Percentiles rank a stretch among this genome's conserved stretches.
Conservation (phyloP, 2,888 invertebrate genomes). For the Clistopyga incitator region DNA sequence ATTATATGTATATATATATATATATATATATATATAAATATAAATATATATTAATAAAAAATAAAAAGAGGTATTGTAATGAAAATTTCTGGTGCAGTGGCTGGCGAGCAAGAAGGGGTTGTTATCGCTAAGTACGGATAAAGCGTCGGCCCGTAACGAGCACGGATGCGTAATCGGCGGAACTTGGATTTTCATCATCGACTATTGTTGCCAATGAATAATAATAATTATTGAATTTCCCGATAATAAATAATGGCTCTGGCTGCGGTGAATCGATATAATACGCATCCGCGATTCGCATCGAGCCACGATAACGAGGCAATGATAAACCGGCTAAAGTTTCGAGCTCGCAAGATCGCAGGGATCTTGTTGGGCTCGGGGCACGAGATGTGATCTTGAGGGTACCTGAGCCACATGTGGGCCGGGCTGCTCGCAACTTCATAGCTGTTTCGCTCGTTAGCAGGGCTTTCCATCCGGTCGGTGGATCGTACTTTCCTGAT, state of each 20-base stretch:
- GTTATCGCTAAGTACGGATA: conserved; percentile 79
- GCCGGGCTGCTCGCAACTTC: conserved; percentile 83
- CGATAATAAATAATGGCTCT: not conserved
- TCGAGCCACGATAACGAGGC: conserved; percentile 74
- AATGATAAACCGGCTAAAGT: conserved; percentile 70
- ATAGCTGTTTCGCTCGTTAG: conserved; percentile 83
- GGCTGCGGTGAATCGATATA: not conserved
- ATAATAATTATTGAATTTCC: not conserved
- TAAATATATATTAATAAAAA: not conserved
- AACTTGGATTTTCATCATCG: not conserved
- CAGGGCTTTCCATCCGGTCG: conserved; percentile 85
- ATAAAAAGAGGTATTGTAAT: conserved; percentile 55
- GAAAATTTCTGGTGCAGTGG: conserved; percentile 79
- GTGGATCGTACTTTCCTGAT: conserved; percentile 86
- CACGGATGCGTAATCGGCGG: conserved; percentile 69
- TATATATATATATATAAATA: conserved; percentile 29
- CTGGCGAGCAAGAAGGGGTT: conserved; percentile 81
- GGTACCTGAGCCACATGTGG: conserved; percentile 83
- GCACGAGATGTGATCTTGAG: conserved; percentile 78
- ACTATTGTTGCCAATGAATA: not conserved
- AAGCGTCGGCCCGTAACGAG: conserved; percentile 76
- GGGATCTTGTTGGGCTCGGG: conserved; percentile 64
- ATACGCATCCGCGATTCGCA: conserved; percentile 67
- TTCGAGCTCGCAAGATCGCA: conserved; percentile 64
- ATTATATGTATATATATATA: conserved; percentile 34